Evolutionary conservation across 2,113 vertebrate genomes (phyloP).

Genomic region (Pelecanoides urinatrix): DNA sequence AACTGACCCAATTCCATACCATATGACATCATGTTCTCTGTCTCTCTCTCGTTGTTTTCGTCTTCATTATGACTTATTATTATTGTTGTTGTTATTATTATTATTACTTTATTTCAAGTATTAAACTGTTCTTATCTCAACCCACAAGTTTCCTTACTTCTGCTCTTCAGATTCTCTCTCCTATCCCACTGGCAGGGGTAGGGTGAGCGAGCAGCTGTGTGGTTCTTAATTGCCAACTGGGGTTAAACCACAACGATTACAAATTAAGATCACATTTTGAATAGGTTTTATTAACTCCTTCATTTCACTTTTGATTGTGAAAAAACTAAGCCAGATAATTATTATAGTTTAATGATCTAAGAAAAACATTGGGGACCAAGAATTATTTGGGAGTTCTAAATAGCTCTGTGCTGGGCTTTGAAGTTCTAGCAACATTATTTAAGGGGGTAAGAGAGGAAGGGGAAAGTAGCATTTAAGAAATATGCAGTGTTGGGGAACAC

Average conservation of each 20-base stretch:
- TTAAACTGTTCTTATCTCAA: no score
- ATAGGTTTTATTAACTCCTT: neutral
- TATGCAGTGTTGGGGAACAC: neutral
- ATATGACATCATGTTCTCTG: no score
- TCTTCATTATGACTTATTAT: no score
- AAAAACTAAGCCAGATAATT: neutral
- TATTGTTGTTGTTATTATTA: no score
- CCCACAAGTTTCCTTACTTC: no score
- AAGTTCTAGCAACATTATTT: neutral
- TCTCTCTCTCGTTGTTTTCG: no score
- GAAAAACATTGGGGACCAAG: neutral
- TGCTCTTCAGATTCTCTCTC: no score
- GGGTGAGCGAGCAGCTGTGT: no score
- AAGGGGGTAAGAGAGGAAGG: neutral
- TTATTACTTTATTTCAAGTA: no score
- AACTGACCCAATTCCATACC: no score
- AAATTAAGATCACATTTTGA: neutral
- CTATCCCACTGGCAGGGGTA: no score
- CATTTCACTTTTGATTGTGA: neutral
- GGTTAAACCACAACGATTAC: neutral
- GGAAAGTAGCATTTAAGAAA: neutral
- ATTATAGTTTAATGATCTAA: neutral
- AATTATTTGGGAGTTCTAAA: neutral
- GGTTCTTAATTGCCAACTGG: no score
- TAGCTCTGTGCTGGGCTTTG: neutral